These are phyloP conservation scores for Girardia tigrina DNA, from an alignment of 2,888 invertebrate genomes.

Conservation along the genomic window DNA sequence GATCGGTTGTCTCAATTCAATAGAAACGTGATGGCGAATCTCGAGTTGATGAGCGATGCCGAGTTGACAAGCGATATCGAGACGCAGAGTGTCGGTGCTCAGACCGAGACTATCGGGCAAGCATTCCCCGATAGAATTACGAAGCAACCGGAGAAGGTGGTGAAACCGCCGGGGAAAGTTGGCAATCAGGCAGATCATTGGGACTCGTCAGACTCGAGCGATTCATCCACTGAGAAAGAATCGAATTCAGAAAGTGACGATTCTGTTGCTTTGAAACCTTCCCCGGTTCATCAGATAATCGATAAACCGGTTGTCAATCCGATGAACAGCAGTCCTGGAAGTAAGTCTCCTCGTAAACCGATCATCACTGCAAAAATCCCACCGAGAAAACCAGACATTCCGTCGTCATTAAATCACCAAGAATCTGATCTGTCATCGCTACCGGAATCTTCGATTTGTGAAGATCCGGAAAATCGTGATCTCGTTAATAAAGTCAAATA, in stretches of 20 bases:
- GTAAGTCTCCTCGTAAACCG: not conserved
- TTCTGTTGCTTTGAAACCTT: not conserved
- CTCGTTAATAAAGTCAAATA: not conserved
- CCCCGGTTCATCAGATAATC: not conserved
- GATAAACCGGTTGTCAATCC: not conserved
- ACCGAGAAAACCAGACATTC: not conserved
- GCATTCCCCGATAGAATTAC: not conserved
- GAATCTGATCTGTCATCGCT: not conserved
- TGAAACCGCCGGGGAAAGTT: not conserved
- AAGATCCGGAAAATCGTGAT: not conserved
- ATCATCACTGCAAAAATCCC: not conserved
- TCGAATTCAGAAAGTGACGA: not conserved
- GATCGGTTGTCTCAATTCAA: not conserved
- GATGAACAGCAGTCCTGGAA: not conserved
- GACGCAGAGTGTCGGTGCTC: not conserved
- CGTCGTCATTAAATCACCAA: not conserved
- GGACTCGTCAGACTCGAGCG: not conserved
- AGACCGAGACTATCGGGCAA: not conserved
- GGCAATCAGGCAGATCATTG: not conserved
- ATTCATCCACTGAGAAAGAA: conserved; percentile 1
- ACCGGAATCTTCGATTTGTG: not conserved
- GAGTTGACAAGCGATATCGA: not conserved
- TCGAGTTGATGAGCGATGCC: not conserved
- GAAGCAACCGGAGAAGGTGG: not conserved
- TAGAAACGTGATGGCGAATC: not conserved